Percentiles rank a stretch among this genome's conserved stretches.
These are phyloP conservation scores for Lytechinus pictus DNA, from an alignment of 35 echinoderm and acorn worm species.

Conservation along the genomic window DNA sequence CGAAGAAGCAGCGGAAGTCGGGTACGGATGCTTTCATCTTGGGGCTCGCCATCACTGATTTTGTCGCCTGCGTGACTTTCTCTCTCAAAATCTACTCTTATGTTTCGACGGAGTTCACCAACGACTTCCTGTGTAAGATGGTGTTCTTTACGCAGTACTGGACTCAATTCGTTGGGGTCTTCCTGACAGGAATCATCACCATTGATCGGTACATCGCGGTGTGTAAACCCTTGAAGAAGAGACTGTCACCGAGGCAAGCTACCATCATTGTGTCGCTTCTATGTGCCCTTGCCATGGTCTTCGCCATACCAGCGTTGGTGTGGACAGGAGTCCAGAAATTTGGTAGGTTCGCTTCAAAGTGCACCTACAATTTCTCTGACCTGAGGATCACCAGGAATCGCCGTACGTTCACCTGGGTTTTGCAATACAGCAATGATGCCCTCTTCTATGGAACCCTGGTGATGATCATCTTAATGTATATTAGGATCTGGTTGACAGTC, in stretches of 20 bases:
- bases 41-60: slow-evolving; percentile 57
- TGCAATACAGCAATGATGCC: neutral
- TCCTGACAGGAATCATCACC: slow-evolving; percentile 54
- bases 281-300: neutral
- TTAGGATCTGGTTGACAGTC: neutral
- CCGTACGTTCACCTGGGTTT: neutral
- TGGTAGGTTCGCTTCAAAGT: neutral
- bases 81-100: slow-evolving; percentile 46
- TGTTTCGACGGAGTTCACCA: neutral
- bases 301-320: neutral
- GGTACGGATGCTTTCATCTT: slow-evolving; percentile 65
- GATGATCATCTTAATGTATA: neutral
- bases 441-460: neutral
- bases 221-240: slow-evolving; percentile 22
- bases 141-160: neutral
- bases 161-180: neutral
- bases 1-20: slow-evolving; percentile 32
- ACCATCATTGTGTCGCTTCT: neutral
- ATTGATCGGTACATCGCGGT: slow-evolving; percentile 61
- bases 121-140: slow-evolving; percentile 39
- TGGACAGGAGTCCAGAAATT: neutral
- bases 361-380: neutral
- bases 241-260: neutral
- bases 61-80: slow-evolving; percentile 44
- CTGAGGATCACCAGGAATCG: neutral